phyloP scores from a whole-genome alignment of 2,888 invertebrate genomes.

The Morpho achilles region DNA sequence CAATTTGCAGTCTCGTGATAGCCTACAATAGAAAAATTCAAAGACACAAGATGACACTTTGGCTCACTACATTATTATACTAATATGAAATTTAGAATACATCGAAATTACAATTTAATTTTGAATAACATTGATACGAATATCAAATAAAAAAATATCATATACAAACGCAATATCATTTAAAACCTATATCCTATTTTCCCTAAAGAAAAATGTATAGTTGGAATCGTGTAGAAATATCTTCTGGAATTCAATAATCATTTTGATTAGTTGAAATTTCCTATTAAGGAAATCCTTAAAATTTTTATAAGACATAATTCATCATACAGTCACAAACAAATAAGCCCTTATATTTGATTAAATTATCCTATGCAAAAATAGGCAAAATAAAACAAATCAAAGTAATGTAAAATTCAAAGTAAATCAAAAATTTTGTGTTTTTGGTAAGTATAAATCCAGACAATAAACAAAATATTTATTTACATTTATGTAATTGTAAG shows the following conservation, averaged over 20 bases:
- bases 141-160: background rate
- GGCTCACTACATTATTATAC: slow-evolving; percentile 1
- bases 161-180: slow-evolving; percentile 3
- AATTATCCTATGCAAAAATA: too few species aligned
- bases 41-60: slow-evolving; percentile 2
- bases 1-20: slow-evolving; percentile 11
- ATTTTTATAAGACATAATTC: too few species aligned
- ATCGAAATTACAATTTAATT: slow-evolving; percentile 16
- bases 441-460: too few species aligned
- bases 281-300: background rate
- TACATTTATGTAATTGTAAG: too few species aligned
- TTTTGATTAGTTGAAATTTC: slow-evolving; percentile 1
- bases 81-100: background rate
- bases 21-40: slow-evolving; percentile 8
- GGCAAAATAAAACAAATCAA: too few species aligned
- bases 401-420: too few species aligned
- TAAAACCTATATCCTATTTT: slow-evolving; percentile 2
- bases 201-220: background rate
- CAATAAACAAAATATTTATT: too few species aligned
- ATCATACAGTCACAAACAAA: too few species aligned
- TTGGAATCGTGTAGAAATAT: slow-evolving; percentile 3
- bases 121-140: slow-evolving; percentile 2
- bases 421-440: too few species aligned
- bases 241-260: slow-evolving; percentile 3
- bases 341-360: too few species aligned